Evolutionary conservation across 23 tunicate species (phyloP).

Genomic region (Halocynthia aurantium): DNA sequence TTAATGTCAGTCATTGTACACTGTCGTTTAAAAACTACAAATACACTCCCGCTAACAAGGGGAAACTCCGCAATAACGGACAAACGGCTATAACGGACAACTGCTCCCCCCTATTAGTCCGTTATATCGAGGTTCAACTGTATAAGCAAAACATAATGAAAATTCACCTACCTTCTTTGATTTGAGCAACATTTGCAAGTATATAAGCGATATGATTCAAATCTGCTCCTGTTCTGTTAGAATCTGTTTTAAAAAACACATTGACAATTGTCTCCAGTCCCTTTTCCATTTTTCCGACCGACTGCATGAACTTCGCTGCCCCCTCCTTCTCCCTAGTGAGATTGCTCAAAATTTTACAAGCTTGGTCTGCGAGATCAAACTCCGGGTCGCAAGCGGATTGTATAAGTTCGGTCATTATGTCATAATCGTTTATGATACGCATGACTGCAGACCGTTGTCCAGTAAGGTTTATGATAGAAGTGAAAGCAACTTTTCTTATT

Average conservation of each 20-base stretch:
- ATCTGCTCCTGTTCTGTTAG: slow-evolving; percentile 28
- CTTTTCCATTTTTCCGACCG: neutral
- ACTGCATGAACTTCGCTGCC: slow-evolving; percentile 13
- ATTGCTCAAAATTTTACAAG: slow-evolving; percentile 55
- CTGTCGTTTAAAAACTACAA: too few relatives aligned
- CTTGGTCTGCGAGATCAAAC: slow-evolving; percentile 45
- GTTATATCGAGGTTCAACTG: neutral
- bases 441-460: slow-evolving; percentile 1
- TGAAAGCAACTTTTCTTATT: neutral
- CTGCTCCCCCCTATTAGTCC: neutral
- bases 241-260: slow-evolving; percentile 33
- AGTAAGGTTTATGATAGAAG: neutral
- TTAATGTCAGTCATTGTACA: too few relatives aligned
- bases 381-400: slow-evolving; percentile 37
- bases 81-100: neutral
- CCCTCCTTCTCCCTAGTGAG: slow-evolving; percentile 42
- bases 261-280: neutral
- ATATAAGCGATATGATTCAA: slow-evolving; percentile 57
- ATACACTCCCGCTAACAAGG: neutral
- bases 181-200: slow-evolving; percentile 55
- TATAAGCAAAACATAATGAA: neutral
- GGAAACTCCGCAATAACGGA: neutral
- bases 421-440: slow-evolving; percentile 28
- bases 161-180: slow-evolving; percentile 38
- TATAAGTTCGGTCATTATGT: slow-evolving; percentile 53